A percentile compares a stretch with the other conserved stretches of the same genome.
phyloP scores from a whole-genome alignment of 2,888 invertebrate genomes.

The Conus canariensis region DNA sequence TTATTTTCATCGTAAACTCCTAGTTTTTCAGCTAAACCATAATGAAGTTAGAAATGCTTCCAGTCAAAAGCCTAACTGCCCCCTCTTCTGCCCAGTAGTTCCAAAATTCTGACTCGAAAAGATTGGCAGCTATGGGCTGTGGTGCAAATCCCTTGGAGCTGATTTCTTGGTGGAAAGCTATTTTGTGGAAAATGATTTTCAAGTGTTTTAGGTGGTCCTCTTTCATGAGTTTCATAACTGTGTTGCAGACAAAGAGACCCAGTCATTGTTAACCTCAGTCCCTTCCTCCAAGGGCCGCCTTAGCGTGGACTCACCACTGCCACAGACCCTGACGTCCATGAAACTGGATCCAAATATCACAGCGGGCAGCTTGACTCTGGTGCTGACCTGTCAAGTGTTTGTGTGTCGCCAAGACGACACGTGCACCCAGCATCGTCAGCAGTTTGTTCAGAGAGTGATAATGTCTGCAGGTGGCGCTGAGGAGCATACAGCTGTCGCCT shows the following conservation, averaged over 20 bases:
- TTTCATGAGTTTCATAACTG: not conserved
- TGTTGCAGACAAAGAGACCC: constrained; percentile 36
- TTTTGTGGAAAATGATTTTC: no score
- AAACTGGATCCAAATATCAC: not conserved
- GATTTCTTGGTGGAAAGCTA: no score
- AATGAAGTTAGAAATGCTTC: no score
- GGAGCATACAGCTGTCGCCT: not conserved
- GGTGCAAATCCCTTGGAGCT: no score
- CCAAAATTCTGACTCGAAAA: no score
- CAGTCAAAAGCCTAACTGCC: no score
- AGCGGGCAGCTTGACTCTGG: constrained; percentile 33
- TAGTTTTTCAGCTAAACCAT: no score
- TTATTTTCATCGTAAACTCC: no score
- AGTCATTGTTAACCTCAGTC: constrained; percentile 20
- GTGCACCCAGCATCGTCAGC: constrained; percentile 35
- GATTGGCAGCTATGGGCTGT: no score
- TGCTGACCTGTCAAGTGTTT: constrained; percentile 48
- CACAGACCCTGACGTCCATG: constrained; percentile 23
- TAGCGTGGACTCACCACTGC: not conserved
- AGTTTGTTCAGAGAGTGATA: constrained; percentile 25
- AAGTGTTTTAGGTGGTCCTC: no score
- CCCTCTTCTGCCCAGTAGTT: no score
- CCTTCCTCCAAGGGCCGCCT: constrained; percentile 44
- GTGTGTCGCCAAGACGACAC: constrained; percentile 43
- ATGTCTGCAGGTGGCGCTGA: not conserved